These are phyloP conservation scores for Motacilla alba DNA, from an alignment of 2,113 vertebrate species.

Conservation along the genomic window DNA sequence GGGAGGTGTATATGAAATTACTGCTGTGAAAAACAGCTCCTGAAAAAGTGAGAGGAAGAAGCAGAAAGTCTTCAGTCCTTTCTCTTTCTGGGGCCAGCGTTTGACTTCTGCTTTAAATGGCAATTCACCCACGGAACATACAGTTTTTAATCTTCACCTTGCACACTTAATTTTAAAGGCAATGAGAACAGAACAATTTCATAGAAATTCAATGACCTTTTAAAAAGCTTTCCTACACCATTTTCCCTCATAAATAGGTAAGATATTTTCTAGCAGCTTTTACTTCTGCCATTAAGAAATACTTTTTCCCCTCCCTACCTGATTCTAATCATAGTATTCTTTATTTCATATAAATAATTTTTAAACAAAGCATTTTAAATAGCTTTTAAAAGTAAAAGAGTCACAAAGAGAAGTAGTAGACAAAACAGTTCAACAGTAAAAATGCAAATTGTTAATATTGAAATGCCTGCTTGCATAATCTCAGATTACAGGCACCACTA, in stretches of 20 bases:
- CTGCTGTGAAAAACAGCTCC: not conserved
- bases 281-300: slow-evolving; percentile 5
- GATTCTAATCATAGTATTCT: not conserved
- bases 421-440: not conserved
- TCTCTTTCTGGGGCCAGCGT: not conserved
- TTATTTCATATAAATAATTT: not conserved
- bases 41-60: not conserved
- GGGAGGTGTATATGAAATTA: not conserved
- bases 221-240: not conserved
- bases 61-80: not conserved
- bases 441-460: not conserved
- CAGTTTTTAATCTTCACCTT: not conserved
- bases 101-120: not conserved
- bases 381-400: not conserved
- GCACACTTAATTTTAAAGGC: slow-evolving; percentile 7
- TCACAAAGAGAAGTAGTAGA: not conserved
- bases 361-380: not conserved
- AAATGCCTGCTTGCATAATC: not conserved
- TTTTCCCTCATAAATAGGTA: slow-evolving; percentile 4
- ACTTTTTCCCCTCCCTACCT: not conserved
- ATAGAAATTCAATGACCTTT: slow-evolving; percentile 47
- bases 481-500: not conserved
- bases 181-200: not conserved
- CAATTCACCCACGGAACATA: not conserved
- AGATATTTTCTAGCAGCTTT: slow-evolving; percentile 39